Conservation (phyloP, 2,797 vertebrate species). For the Uromys caudimaculatus region DNA sequence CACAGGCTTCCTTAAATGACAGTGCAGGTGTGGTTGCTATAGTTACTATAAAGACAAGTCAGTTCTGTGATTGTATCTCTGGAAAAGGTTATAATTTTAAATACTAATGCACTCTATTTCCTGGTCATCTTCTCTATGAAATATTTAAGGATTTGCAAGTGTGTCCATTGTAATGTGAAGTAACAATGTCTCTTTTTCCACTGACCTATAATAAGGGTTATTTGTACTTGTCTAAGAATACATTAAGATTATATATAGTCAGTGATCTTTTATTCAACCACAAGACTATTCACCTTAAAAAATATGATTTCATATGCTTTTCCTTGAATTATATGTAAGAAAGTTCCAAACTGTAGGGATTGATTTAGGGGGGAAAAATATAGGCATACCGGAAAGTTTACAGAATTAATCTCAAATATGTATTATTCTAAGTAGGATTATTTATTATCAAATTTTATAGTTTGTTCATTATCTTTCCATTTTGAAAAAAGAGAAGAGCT, state of each 20-base stretch:
- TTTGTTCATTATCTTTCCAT: conserved; percentile 13
- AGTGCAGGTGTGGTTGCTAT: not conserved
- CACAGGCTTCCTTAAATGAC: not conserved
- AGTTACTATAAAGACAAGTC: not conserved
- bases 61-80: not conserved
- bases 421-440: not conserved
- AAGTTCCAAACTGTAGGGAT: not conserved
- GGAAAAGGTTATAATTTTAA: not conserved
- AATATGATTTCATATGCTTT: not conserved
- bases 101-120: not conserved
- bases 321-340: not conserved
- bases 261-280: not conserved
- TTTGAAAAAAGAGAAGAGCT: not conserved
- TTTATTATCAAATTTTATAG: conserved; percentile 19
- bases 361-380: not conserved
- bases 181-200: not conserved
- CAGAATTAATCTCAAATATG: conserved; percentile 8
- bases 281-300: conserved; percentile 41
- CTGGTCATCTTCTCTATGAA: not conserved
- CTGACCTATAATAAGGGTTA: not conserved
- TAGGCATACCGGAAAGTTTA: not conserved
- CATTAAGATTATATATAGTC: not conserved
- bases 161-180: not conserved
- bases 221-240: conserved; percentile 5
- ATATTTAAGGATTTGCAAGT: not conserved